A percentile compares a stretch with the other conserved stretches of the same genome.
Conservation (phyloP, 2,113 vertebrate genomes). For the Nesoenas mayeri region DNA sequence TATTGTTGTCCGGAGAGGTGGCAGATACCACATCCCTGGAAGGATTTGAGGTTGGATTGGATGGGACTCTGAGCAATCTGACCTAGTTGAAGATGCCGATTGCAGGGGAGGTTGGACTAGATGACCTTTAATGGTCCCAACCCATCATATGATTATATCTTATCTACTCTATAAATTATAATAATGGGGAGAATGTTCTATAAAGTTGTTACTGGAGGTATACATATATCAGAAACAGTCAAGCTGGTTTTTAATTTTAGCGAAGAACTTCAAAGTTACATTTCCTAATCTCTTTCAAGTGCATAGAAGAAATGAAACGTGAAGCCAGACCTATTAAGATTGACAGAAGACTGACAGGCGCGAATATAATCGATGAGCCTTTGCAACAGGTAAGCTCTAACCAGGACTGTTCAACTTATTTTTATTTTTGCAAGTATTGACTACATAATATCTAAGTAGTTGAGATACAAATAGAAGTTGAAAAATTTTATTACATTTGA, state of each 20-base stretch:
- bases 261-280: background rate
- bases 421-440: background rate
- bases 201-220: background rate
- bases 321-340: slow-evolving; percentile 92
- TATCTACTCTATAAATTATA: background rate
- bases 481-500: background rate
- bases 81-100: background rate
- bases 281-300: slow-evolving; percentile 76
- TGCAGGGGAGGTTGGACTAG: background rate
- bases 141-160: background rate
- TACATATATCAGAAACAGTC: background rate
- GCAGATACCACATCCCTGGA: background rate
- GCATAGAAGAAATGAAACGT: slow-evolving; percentile 94
- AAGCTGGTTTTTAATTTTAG: background rate
- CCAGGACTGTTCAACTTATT: background rate
- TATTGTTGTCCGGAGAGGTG: background rate
- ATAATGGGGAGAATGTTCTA: background rate
- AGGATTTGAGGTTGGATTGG: background rate
- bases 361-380: slow-evolving; percentile 97
- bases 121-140: too few species aligned
- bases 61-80: background rate
- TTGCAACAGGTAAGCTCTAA: slow-evolving; percentile 89
- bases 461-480: background rate
- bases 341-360: slow-evolving; percentile 94
- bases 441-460: background rate